Conservation (phyloP, 2,797 vertebrate species). For the Melanotaenia pygmaea region DNA sequence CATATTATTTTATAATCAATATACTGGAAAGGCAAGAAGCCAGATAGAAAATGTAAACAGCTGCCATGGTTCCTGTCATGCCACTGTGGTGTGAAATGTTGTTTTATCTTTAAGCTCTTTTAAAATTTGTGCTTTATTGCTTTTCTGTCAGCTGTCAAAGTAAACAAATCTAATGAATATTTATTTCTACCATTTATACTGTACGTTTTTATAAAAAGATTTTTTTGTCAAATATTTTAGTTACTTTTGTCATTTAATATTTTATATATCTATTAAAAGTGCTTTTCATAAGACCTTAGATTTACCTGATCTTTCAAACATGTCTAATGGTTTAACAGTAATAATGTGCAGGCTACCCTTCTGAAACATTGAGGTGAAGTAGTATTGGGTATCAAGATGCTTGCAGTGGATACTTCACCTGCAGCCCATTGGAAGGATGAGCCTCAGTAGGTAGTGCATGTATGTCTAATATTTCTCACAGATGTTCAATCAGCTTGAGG, state of each 20-base stretch:
- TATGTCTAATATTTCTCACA: not conserved
- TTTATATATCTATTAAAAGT: constrained; percentile 69
- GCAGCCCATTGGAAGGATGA: not conserved
- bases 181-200: constrained; percentile 78
- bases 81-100: constrained; percentile 47
- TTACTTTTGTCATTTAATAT: constrained; percentile 49
- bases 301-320: constrained; percentile 22
- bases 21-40: constrained; percentile 35
- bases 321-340: not conserved
- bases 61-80: constrained; percentile 24
- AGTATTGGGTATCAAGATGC: not conserved
- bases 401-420: not conserved
- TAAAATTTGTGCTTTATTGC: constrained; percentile 38
- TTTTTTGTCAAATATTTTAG: constrained; percentile 47
- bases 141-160: constrained; percentile 43
- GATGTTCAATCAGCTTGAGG: not conserved
- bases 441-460: not conserved
- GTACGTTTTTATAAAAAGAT: constrained; percentile 59
- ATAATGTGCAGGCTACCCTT: not conserved
- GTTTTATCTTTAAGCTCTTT: constrained; percentile 31
- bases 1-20: constrained; percentile 43
- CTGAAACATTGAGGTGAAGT: no score
- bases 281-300: constrained; percentile 54
- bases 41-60: constrained; percentile 38
- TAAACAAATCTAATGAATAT: constrained; percentile 70